phyloP scores from a whole-genome alignment of 1,140 invertebrate genomes.

The Uloborus diversus region DNA sequence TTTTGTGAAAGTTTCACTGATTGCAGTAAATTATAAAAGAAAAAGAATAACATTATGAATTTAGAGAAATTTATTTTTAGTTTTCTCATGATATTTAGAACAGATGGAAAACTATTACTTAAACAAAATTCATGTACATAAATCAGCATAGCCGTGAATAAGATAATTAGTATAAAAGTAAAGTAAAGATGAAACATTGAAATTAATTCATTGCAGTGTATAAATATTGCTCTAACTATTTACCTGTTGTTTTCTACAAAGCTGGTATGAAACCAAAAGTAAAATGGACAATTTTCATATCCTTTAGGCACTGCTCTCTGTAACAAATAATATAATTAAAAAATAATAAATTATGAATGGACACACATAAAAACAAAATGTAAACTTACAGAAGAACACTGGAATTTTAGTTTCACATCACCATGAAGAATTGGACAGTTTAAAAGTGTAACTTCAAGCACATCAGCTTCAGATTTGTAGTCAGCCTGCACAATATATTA shows the following conservation, averaged over 20 bases:
- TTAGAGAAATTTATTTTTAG: too few species aligned
- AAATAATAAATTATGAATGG: background rate
- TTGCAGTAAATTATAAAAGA: too few species aligned
- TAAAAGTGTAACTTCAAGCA: conserved; percentile 61
- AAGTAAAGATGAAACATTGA: too few species aligned
- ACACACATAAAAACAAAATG: conserved; percentile 1
- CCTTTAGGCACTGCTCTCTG: conserved; percentile 68
- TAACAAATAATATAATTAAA: too few species aligned
- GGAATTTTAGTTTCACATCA: conserved; percentile 68
- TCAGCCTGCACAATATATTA: conserved; percentile 25
- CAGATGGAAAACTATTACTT: too few species aligned
- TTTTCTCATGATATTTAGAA: too few species aligned
- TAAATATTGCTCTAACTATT: conserved; percentile 38
- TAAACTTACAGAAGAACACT: conserved; percentile 64
- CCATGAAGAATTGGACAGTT: conserved; percentile 65
- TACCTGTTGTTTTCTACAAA: conserved; percentile 68
- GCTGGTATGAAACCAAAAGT: conserved; percentile 71
- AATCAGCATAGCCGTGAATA: too few species aligned
- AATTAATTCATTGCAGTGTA: too few species aligned
- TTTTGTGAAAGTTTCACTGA: too few species aligned
- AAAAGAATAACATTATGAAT: too few species aligned
- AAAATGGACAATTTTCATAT: conserved; percentile 71
- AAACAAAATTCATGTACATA: too few species aligned
- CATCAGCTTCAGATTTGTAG: conserved; percentile 63
- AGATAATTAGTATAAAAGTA: too few species aligned